Conservation (phyloP, 1,140 invertebrate species). For the Pemphigus obesinymphae region DNA sequence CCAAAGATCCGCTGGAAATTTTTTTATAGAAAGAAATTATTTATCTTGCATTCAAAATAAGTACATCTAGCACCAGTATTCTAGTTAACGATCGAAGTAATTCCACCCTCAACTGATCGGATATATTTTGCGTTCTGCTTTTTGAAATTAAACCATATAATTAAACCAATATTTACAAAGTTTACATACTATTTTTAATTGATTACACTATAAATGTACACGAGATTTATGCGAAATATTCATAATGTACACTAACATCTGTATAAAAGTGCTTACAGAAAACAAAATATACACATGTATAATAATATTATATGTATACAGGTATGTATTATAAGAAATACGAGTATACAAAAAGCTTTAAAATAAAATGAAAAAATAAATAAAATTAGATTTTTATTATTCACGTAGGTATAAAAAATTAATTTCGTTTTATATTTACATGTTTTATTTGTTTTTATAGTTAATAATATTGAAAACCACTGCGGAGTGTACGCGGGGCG, state of each 20-base stretch:
- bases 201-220: neutral
- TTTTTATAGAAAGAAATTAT: no score
- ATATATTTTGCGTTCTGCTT: no score
- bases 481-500: neutral
- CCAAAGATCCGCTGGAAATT: no score
- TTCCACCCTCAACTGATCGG: no score
- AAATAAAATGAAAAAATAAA: neutral
- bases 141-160: no score
- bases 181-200: neutral
- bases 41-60: no score
- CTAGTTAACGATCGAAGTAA: no score
- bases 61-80: no score
- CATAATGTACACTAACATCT: no score
- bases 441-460: conserved; percentile 4
- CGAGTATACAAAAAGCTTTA: neutral
- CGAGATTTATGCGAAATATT: no score
- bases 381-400: neutral
- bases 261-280: neutral
- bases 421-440: neutral
- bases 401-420: neutral
- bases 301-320: neutral
- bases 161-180: no score
- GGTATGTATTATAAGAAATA: neutral
- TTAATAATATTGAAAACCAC: neutral
- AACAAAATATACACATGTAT: neutral